Evolutionary conservation across 2,888 invertebrate genomes (phyloP).

Genomic region (Sinodicranocentrus sp.): DNA sequence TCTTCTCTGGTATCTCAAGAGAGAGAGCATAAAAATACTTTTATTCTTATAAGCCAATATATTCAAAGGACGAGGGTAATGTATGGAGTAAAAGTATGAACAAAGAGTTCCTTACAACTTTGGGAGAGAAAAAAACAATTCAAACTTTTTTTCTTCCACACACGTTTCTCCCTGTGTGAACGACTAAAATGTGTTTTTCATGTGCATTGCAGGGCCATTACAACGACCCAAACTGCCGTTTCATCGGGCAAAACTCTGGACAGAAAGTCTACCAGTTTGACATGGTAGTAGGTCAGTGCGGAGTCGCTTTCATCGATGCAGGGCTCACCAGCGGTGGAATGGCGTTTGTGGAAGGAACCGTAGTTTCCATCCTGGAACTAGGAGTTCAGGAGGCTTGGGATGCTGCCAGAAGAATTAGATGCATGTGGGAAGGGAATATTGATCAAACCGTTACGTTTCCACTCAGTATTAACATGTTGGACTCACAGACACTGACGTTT

Average conservation of each 20-base stretch:
- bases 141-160: no score
- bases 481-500: constrained; percentile 89
- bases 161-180: no score
- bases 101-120: no score
- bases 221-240: constrained; percentile 85
- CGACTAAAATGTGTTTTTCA: constrained; percentile 54
- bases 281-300: constrained; percentile 86
- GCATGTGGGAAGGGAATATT: constrained; percentile 89
- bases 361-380: constrained; percentile 74
- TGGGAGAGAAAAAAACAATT: no score
- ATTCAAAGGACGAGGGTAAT: no score
- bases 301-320: constrained; percentile 88
- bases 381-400: constrained; percentile 88
- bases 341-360: constrained; percentile 84
- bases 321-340: constrained; percentile 86
- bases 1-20: no score
- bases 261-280: constrained; percentile 86
- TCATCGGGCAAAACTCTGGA: constrained; percentile 86
- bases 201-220: constrained; percentile 81
- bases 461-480: constrained; percentile 88
- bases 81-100: no score
- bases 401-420: constrained; percentile 87
- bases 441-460: constrained; percentile 87
- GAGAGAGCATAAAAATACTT: no score
- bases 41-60: no score